These are phyloP conservation scores for Scytalopus superciliaris DNA, from an alignment of 2,113 vertebrate genomes.

Conservation along the genomic window DNA sequence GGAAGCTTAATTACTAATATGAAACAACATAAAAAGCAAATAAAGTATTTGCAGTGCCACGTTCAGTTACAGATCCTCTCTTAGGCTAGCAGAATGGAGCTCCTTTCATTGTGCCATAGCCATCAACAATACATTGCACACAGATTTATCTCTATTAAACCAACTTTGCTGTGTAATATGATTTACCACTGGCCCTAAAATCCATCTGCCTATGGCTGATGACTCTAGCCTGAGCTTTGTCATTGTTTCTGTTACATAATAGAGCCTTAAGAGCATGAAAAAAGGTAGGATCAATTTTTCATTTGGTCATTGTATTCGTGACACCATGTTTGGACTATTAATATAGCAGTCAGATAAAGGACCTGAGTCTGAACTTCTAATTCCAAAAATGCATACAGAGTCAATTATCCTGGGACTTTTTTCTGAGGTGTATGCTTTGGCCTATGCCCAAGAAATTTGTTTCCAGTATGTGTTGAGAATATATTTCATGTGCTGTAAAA, in stretches of 20 bases:
- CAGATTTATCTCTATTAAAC: background rate
- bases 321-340: background rate
- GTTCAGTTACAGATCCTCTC: background rate
- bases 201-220: background rate
- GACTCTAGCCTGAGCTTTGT: background rate
- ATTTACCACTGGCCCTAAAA: background rate
- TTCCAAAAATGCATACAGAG: background rate
- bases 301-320: background rate
- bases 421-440: background rate
- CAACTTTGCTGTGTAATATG: background rate
- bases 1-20: background rate
- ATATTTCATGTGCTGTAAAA: conserved; percentile 22
- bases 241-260: background rate
- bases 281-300: background rate
- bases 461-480: background rate
- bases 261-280: background rate
- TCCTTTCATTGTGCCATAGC: background rate
- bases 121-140: background rate
- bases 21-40: background rate
- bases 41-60: background rate
- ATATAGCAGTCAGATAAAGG: background rate
- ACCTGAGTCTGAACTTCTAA: background rate
- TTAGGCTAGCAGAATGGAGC: background rate
- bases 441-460: background rate
- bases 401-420: conserved; percentile 13